Evolutionary conservation across 2,888 invertebrate genomes (phyloP), one percentile per base, ranked within the genome.

Genomic region (Melieria picta): DNA sequence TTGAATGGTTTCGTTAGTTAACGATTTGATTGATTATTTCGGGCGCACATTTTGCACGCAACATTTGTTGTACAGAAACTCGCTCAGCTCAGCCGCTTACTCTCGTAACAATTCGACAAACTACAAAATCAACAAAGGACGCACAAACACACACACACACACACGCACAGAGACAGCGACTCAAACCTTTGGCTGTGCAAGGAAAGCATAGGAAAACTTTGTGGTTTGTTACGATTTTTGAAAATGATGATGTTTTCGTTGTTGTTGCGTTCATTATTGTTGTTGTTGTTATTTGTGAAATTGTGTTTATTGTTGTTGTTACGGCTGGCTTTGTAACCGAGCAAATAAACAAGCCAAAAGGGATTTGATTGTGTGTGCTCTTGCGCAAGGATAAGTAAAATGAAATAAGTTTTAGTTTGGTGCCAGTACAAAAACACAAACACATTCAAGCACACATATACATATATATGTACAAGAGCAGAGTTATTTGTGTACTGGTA

Each of bases 21-120:
- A 60, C 60, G 52, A 45, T 61, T 67, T 67, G 67, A 67, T 67
- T 67, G 67, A 67, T 67, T 67, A 67, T 61, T 60, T 46, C 13
- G 60, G 45, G 52, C 30, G 56, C 43, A 52, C 57, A 58, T 58
- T 67, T 61, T 67, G 52, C 60, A 52, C 60, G 60, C 52, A 52
- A 67, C 50, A 52, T 52, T 52, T 60, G 67, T 61, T 48, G 16
- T 43, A 48, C 5, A n/a, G 11, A 4, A 58, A 13, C 10, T 46
- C 47, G 7, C 16, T n/a, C 30, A 30, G 30, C 11, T 7, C 10
- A 11, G 11, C 11, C 10, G n/a, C 45, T 43, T 52, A 30, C 43
- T 45, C 45, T 1, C 45, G 43, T n/a, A 50, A 45, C 10, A 13
- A 57, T 5, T 9, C 42, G 7, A 52, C 47, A 66, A 58, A 52